Evolutionary conservation across 2,113 vertebrate species (phyloP), one percentile per base, ranked within the genome.

Genomic region (Perca flavescens): DNA sequence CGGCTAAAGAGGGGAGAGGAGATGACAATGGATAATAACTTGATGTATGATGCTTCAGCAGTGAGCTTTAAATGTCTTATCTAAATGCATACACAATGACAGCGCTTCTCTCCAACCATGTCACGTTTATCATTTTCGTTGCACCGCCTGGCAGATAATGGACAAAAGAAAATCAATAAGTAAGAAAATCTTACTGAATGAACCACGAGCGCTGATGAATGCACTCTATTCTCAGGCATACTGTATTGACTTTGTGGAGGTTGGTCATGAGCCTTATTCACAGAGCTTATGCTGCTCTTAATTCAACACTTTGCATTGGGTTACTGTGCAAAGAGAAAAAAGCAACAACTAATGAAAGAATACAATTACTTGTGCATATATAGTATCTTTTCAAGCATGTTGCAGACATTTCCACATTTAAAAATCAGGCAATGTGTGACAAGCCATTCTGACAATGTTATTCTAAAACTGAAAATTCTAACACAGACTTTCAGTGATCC

Each of bases 161-260:
- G 90, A 87, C 78, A 85, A 78, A 86, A 85, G 70, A 83, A 80
- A 89, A 92, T 91, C 89, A 91, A 93, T 93, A 91, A 84, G 77
- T 88, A 70, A 84, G 89, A 87, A 87, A 89, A 84, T 88, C 61
- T 80, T 50, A 63, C 57, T 56, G 65, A 82, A 83, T 85, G 82
- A 85, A 70, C 12, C 50, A 13, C 4, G 34, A 70, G 69, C 17
- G 0, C 77, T 80, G 92, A 92, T 89, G 78, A 89, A 89, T 88
- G 74, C 71, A 56, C 16, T 77, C 56, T 16, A 47, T 79, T 87
- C 80, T 64, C 77, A n/a, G 3, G 1, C 66, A 75, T 11, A 40
- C 56, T 53, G 65, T 74, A 69, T 62, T 77, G 81, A 80, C 75
- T 60, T 66, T 79, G 25, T 50, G 77, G 54, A 77, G 7, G 49